Percentiles rank a stretch among this genome's conserved stretches.
These are phyloP conservation scores for Muscina levida DNA, from an alignment of 2,888 invertebrate genomes.

Conservation along the genomic window DNA sequence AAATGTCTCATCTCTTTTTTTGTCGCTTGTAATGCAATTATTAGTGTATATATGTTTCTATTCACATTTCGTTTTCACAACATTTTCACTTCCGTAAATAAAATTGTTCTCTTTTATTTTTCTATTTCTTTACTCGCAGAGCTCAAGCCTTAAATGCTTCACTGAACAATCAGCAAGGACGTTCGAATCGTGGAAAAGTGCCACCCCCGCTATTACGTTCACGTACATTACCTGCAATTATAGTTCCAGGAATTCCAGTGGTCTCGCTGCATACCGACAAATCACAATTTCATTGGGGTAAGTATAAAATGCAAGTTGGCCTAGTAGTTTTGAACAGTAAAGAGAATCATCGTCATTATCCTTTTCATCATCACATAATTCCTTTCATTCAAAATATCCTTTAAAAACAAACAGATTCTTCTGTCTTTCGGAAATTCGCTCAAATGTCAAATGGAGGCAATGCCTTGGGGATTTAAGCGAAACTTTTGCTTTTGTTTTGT, in stretches of 20 bases:
- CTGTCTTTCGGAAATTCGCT: too few species aligned
- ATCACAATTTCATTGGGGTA: conserved; percentile 83
- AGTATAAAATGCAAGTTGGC: conserved; percentile 63
- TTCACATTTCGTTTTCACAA: neutral
- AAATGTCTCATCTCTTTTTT: too few species aligned
- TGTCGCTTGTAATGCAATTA: too few species aligned
- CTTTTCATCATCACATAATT: too few species aligned
- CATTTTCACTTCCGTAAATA: neutral
- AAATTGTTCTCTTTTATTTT: neutral
- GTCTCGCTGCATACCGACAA: conserved; percentile 89
- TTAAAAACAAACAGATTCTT: neutral
- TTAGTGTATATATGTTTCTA: too few species aligned
- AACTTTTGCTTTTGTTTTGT: too few species aligned
- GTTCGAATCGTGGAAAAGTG: conserved; percentile 80
- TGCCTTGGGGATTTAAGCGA: too few species aligned
- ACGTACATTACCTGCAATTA: conserved; percentile 92
- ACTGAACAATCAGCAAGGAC: conserved; percentile 81
- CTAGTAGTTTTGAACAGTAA: too few species aligned
- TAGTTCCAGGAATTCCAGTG: conserved; percentile 89
- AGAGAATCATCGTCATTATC: too few species aligned
- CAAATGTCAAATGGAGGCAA: too few species aligned
- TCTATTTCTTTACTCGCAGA: conserved; percentile 69
- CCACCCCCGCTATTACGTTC: conserved; percentile 91
- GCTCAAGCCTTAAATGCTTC: conserved; percentile 83
- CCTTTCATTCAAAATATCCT: too few species aligned